A percentile compares a stretch with the other conserved stretches of the same genome.
Conservation (phyloP, 2,888 invertebrate species). For the Leucozona laternaria region DNA sequence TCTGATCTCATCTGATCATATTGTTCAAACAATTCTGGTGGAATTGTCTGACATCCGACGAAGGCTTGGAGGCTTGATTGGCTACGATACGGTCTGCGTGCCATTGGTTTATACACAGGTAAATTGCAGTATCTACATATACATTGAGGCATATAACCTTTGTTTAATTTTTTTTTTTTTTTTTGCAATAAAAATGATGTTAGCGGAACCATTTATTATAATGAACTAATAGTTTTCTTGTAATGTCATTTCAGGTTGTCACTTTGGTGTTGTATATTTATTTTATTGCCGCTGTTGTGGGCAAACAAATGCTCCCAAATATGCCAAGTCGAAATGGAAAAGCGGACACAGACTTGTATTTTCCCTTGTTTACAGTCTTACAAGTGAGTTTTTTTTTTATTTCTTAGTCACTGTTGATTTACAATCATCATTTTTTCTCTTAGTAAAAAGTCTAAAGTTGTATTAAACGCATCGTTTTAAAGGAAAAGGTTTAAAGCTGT, state of each 20-base stretch:
- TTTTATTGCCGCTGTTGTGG: conserved; percentile 94
- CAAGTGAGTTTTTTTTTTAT: conserved; percentile 86
- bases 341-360: conserved; percentile 92
- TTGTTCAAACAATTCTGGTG: conserved; percentile 94
- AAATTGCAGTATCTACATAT: conserved; percentile 77
- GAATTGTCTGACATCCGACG: conserved; percentile 95
- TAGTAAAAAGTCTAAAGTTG: too few species aligned
- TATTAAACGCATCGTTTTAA: too few species aligned
- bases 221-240: conserved; percentile 22
- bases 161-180: neutral
- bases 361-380: conserved; percentile 94
- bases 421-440: too few species aligned
- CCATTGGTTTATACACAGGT: conserved; percentile 97
- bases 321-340: conserved; percentile 84
- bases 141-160: neutral
- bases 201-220: conserved; percentile 17
- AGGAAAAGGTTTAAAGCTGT: too few species aligned
- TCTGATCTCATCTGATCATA: conserved; percentile 94
- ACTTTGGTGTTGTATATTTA: conserved; percentile 96
- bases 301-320: conserved; percentile 91
- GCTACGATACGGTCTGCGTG: conserved; percentile 96
- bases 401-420: too few species aligned
- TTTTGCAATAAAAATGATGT: conserved; percentile 32
- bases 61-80: conserved; percentile 92
- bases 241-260: conserved; percentile 89